phyloP scores from a whole-genome alignment of 2,888 invertebrate genomes.

The Achlya flavicornis region DNA sequence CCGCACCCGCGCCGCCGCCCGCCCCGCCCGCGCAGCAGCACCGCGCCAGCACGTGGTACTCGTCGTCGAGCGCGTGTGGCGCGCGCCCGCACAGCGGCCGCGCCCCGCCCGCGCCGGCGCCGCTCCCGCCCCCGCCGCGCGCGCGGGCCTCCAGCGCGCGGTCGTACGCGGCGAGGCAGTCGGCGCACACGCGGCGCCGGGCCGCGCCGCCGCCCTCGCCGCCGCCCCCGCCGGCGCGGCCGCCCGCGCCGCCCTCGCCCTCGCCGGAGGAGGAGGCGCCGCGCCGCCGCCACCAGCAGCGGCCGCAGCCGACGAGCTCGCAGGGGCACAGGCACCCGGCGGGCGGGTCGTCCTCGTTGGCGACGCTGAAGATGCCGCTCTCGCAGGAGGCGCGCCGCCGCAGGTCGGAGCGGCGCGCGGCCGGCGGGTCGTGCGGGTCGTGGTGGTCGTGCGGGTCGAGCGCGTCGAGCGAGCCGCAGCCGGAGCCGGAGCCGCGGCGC shows the following conservation, averaged over 20 bases:
- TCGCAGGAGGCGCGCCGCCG: constrained; percentile 93
- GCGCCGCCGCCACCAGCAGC: constrained; percentile 75
- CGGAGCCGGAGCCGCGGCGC: constrained; percentile 39
- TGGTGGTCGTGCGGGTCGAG: too few species aligned
- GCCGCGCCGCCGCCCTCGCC: constrained; percentile 32
- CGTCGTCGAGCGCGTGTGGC: constrained; percentile 81
- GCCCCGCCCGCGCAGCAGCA: constrained; percentile 78
- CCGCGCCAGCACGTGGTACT: constrained; percentile 62
- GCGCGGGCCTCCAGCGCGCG: constrained; percentile 48
- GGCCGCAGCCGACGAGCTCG: constrained; percentile 71
- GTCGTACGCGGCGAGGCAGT: constrained; percentile 62
- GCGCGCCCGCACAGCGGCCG: constrained; percentile 77
- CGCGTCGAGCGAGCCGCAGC: constrained; percentile 39
- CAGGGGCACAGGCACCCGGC: constrained; percentile 73
- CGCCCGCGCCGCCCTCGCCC: constrained; percentile 21
- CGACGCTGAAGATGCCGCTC: constrained; percentile 94
- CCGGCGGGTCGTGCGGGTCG: constrained; percentile 39
- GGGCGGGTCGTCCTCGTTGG: constrained; percentile 88
- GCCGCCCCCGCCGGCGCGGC: constrained; percentile 22
- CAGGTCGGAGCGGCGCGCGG: constrained; percentile 44
- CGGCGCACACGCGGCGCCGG: constrained; percentile 44
- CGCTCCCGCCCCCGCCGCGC: constrained; percentile 16
- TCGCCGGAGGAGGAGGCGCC: constrained; percentile 36
- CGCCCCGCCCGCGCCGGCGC: constrained; percentile 67
- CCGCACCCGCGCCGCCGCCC: constrained; percentile 60